These are phyloP conservation scores for Python bivittatus DNA, from an alignment of 2,113 vertebrate genomes.

Conservation along the genomic window DNA sequence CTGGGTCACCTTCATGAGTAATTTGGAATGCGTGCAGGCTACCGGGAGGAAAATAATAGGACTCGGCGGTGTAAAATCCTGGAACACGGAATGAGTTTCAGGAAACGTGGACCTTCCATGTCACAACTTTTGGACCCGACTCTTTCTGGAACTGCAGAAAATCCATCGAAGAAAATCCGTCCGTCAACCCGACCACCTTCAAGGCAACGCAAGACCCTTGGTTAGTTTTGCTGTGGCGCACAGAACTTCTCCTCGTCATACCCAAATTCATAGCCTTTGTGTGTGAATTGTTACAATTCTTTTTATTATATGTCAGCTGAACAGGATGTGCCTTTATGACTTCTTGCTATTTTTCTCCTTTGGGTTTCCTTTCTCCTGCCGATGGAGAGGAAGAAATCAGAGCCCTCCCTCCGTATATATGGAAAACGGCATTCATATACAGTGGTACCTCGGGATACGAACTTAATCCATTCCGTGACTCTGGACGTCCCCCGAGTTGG, in stretches of 20 bases:
- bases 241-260: not conserved
- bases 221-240: not conserved
- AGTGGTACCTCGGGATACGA: no score
- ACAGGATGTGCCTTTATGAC: not conserved
- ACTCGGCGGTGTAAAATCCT: not conserved
- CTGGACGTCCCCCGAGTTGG: no score
- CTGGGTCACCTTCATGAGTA: not conserved
- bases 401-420: no score
- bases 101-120: not conserved
- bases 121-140: not conserved
- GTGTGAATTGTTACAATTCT: no score
- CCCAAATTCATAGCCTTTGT: no score
- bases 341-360: not conserved
- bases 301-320: not conserved
- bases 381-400: fast-evolving
- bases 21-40: not conserved
- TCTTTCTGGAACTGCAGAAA: not conserved
- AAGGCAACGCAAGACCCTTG: not conserved
- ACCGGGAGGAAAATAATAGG: not conserved
- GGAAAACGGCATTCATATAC: not conserved
- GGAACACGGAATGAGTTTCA: not conserved
- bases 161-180: not conserved
- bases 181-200: not conserved
- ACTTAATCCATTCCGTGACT: no score
- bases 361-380: no score